Conservation (phyloP, 2,797 vertebrate genomes). For the Gadopsis bispinosus region DNA sequence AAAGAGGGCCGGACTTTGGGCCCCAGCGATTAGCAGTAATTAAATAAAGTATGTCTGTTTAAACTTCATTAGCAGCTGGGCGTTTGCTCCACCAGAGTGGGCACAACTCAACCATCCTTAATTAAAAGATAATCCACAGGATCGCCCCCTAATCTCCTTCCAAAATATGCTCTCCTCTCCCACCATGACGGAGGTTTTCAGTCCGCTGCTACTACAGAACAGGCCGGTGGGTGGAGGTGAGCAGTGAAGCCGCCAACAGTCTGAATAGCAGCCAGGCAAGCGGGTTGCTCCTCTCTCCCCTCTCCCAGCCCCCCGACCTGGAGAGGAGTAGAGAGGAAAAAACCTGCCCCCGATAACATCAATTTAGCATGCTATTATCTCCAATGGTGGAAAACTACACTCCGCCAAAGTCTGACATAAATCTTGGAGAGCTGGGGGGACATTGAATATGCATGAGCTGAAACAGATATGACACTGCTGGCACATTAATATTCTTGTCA, state of each 20-base stretch:
- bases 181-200: slow-evolving; percentile 74
- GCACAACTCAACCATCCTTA: slow-evolving; percentile 99
- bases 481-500: slow-evolving; percentile 99
- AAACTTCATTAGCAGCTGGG: slow-evolving; percentile 99
- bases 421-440: slow-evolving; percentile 99
- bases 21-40: slow-evolving; percentile 97
- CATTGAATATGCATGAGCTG: slow-evolving; percentile 97
- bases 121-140: slow-evolving; percentile 99
- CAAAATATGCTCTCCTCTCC: slow-evolving; percentile 91
- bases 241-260: slow-evolving; percentile 65
- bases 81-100: slow-evolving; percentile 96
- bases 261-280: slow-evolving; percentile 72
- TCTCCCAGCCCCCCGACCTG: slow-evolving; percentile 76
- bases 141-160: slow-evolving; percentile 95
- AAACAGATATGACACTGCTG: slow-evolving; percentile 99
- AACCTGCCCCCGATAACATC: slow-evolving; percentile 96
- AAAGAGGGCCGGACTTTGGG: slow-evolving; percentile 96
- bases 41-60: slow-evolving; percentile 99
- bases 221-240: slow-evolving; percentile 79
- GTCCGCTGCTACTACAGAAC: slow-evolving; percentile 67
- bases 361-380: slow-evolving; percentile 99
- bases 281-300: slow-evolving; percentile 77
- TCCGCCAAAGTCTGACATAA: slow-evolving; percentile 99
- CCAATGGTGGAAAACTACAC: slow-evolving; percentile 99
- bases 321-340: slow-evolving; percentile 76